phyloP scores from a whole-genome alignment of 2,113 vertebrate genomes.

The Psettodes erumei region DNA sequence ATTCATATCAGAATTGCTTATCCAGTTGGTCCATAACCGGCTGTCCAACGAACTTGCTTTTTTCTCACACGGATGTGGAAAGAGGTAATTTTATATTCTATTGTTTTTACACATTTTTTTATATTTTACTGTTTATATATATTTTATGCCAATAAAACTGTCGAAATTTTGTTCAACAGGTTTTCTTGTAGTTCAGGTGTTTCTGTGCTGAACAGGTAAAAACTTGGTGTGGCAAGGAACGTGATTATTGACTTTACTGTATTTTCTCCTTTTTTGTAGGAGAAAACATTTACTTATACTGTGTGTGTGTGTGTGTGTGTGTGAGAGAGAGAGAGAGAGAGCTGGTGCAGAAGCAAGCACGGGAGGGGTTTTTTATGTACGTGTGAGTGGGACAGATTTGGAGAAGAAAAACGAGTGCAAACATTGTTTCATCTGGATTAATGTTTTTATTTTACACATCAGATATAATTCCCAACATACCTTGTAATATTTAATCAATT shows the following conservation, averaged over 20 bases:
- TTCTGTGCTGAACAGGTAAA: background rate
- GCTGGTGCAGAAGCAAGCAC: no score
- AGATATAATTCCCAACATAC: background rate
- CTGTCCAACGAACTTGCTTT: constrained; percentile 15
- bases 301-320: background rate
- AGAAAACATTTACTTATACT: background rate
- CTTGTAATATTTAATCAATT: no score
- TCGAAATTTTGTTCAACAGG: constrained; percentile 17
- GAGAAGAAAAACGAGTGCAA: background rate
- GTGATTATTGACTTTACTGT: background rate
- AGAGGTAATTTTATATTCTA: constrained; percentile 37
- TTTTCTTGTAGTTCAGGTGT: no score
- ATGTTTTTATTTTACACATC: background rate
- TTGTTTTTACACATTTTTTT: constrained; percentile 41
- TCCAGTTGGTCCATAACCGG: constrained; percentile 19
- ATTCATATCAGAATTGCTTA: constrained; percentile 40
- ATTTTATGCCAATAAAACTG: constrained; percentile 74
- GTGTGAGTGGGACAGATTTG: background rate
- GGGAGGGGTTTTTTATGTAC: background rate
- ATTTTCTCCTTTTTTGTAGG: background rate
- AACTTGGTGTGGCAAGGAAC: background rate
- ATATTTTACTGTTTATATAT: constrained; percentile 56
- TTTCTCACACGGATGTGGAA: constrained; percentile 1
- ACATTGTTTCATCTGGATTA: no score
- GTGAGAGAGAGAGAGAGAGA: no score